phyloP scores from a whole-genome alignment of 2,113 vertebrate species.

The Atherinomorus stipes region DNA sequence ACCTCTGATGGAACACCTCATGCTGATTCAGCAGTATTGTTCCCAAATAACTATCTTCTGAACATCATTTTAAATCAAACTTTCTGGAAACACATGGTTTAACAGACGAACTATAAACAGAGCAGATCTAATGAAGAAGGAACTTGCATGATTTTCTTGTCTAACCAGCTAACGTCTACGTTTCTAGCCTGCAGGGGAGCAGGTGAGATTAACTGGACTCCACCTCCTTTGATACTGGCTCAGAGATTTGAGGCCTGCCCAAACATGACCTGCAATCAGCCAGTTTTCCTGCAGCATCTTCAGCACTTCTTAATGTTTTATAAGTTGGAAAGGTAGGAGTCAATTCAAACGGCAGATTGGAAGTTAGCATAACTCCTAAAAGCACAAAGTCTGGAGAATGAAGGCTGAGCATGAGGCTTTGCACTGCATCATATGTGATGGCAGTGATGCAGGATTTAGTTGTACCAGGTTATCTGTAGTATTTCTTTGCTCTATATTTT shows the following conservation, averaged over 20 bases:
- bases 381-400: too few species aligned
- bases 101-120: not conserved
- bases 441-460: too few species aligned
- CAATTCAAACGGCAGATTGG: not conserved
- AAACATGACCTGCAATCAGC: slow-evolving; percentile 38
- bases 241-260: slow-evolving; percentile 46
- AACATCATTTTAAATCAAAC: not conserved
- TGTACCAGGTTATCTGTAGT: too few species aligned
- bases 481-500: too few species aligned
- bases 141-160: slow-evolving; percentile 1
- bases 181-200: slow-evolving; percentile 47
- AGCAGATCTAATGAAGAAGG: slow-evolving; percentile 3
- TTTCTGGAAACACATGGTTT: not conserved
- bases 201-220: slow-evolving; percentile 41
- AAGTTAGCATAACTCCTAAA: not conserved
- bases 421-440: too few species aligned
- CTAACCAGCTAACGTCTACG: slow-evolving; percentile 11
- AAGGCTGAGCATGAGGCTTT: too few species aligned
- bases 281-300: not conserved
- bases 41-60: slow-evolving; percentile 9
- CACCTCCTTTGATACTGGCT: slow-evolving; percentile 40
- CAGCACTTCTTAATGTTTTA: not conserved
- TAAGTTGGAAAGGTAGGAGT: slow-evolving; percentile 1
- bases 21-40: slow-evolving; percentile 25
- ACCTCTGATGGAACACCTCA: slow-evolving; percentile 44